Conservation (phyloP, 2,797 vertebrate species). For the Borostomias antarcticus region DNA sequence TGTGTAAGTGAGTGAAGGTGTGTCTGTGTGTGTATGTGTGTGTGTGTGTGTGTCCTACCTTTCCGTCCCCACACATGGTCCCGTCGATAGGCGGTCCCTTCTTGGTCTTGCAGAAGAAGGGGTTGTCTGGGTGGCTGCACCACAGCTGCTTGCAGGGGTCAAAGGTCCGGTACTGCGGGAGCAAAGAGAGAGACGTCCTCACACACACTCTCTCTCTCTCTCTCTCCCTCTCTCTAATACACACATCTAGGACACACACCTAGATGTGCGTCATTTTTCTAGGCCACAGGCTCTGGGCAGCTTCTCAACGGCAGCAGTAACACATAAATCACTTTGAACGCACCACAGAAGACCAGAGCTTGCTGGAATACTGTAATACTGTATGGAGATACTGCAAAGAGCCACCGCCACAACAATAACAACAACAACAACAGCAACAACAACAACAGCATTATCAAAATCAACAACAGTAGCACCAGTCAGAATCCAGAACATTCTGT, state of each 20-base stretch:
- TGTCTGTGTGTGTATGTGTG: neutral
- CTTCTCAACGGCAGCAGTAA: too few species aligned
- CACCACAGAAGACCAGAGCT: too few species aligned
- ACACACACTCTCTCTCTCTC: conserved; percentile 34
- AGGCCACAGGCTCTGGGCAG: too few species aligned
- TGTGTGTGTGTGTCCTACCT: conserved; percentile 80
- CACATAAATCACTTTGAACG: too few species aligned
- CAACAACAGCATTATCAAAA: conserved; percentile 45
- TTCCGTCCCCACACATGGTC: conserved; percentile 91
- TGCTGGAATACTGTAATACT: too few species aligned
- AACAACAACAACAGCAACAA: conserved; percentile 54
- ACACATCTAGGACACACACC: conserved; percentile 5
- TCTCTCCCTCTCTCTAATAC: conserved; percentile 9
- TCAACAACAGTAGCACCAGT: conserved; percentile 9
- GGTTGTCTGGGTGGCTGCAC: conserved; percentile 98
- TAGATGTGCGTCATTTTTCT: too few species aligned
- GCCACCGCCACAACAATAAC: conserved; percentile 52
- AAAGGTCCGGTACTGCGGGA: conserved; percentile 91
- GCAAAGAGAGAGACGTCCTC: conserved; percentile 53
- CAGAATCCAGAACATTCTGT: neutral
- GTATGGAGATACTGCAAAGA: neutral
- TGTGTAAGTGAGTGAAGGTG: too few species aligned
- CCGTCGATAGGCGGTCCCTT: conserved; percentile 97
- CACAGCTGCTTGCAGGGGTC: conserved; percentile 98
- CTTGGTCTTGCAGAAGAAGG: conserved; percentile 99